Evolutionary conservation across 2,888 invertebrate genomes (phyloP), one percentile per base, ranked within the genome.

Genomic region (Tenthredo mesomela): DNA sequence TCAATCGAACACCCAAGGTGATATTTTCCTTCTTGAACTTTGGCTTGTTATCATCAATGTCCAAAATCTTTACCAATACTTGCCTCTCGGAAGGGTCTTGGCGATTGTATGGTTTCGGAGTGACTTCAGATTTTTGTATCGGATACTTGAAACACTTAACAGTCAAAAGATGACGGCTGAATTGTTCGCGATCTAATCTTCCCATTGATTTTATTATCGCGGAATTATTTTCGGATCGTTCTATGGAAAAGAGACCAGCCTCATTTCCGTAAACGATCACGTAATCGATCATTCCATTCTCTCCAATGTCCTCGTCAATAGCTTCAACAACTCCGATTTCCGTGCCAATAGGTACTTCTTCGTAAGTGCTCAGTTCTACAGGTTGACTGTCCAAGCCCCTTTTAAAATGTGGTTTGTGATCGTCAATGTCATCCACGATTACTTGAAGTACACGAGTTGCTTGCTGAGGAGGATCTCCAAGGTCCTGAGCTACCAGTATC

Each of bases 11-110:
- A 1, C 97, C 97, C 7, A 97, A 93, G 0, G 96, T 96, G 86
- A 96, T 93, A 70, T 95, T 94, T 86, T 95, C 95, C 3, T 95
- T 94, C 37, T 94, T 94, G 86, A 97, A 97, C 87, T 94, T 93
- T 0, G 97, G 97, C 54, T 95, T 92, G 90, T 97, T 97, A 88
- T 97, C 97, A 88, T 97, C 97, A 25, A 97, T 94, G 87, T 97
- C 97, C 2, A 95, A 87, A 0, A 97, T 93, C 89, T 94, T 95
- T 1, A 97, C 94, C 0, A 95, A 90, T 0, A 97, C 93, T 90
- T 96, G 96, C 4, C 96, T 94, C 92, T 96, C 96, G 0, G 96
- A 95, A 0, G 96, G 95, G 89, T 97, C 96, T 93, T 96, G 94
- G 90, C 95, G 94, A 89, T 96, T 96, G 88, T 96, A 97, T 0